Percentiles rank a stretch among this genome's conserved stretches.
Evolutionary conservation across 2,797 vertebrate species (phyloP).

Genomic region (Oophaga sylvatica): DNA sequence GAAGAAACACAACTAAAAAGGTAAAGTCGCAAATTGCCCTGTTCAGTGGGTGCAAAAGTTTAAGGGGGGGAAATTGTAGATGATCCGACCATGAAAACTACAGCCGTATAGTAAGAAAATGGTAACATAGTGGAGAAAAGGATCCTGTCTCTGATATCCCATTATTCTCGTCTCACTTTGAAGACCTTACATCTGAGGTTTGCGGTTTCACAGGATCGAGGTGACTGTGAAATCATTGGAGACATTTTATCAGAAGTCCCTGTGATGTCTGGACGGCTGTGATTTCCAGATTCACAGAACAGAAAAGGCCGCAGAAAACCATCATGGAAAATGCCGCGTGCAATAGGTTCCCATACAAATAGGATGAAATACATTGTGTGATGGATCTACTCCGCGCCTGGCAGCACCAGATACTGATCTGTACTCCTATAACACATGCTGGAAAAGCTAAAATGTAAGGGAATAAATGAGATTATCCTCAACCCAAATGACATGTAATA

Average conservation of each 20-base stretch:
- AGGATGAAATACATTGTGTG: constrained; percentile 8
- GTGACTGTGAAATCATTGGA: constrained; percentile 26
- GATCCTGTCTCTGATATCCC: neutral
- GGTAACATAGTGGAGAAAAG: neutral
- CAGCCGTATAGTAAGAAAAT: neutral
- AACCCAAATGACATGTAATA: neutral
- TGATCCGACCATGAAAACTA: neutral
- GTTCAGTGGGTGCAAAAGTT: too few species aligned
- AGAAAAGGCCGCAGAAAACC: neutral
- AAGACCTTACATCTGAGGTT: neutral
- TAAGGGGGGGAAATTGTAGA: too few species aligned
- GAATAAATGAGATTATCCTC: neutral
- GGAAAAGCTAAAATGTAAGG: neutral
- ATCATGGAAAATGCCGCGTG: too few species aligned
- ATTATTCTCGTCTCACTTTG: constrained; percentile 36
- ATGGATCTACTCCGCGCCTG: neutral
- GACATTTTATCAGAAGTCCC: constrained; percentile 21
- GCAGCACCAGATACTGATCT: neutral
- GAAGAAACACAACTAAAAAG: too few species aligned
- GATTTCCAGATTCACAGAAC: constrained; percentile 1
- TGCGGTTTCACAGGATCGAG: neutral
- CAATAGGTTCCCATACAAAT: constrained; percentile 10
- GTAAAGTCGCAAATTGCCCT: too few species aligned
- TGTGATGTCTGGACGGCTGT: constrained; percentile 9
- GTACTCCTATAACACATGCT: neutral